phyloP scores from a whole-genome alignment of 2,888 invertebrate species.

The Girardia tigrina region DNA sequence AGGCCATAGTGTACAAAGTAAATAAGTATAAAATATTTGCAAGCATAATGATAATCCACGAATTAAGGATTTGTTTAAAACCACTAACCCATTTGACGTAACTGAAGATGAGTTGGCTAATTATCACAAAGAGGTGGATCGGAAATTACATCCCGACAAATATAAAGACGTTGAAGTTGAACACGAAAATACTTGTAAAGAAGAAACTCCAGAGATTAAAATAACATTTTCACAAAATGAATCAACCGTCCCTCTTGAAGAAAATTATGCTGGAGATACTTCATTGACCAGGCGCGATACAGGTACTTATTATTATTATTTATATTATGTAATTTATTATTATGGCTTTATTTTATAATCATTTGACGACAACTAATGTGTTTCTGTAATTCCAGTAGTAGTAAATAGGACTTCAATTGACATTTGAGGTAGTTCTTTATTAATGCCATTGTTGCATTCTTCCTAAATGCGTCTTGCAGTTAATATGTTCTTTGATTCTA shows the following conservation, averaged over 20 bases:
- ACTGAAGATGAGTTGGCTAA: background rate
- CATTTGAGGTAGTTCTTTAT: too few relatives aligned
- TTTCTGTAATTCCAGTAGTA: too few relatives aligned
- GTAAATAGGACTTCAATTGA: too few relatives aligned
- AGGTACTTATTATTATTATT: background rate
- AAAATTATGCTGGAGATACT: background rate
- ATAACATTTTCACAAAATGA: background rate
- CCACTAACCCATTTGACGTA: background rate
- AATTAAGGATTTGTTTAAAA: background rate
- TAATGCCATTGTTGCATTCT: too few relatives aligned
- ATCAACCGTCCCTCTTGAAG: background rate
- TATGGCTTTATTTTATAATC: too few relatives aligned
- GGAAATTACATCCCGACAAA: background rate
- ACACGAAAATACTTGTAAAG: background rate
- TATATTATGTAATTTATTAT: too few relatives aligned
- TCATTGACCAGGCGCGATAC: constrained; percentile 6
- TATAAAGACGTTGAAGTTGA: constrained; percentile 9
- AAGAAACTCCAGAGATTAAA: background rate
- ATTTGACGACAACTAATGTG: too few relatives aligned
- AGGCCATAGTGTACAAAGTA: constrained; percentile 61
- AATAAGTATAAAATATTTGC: too few relatives aligned
- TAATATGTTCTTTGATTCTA: too few relatives aligned
- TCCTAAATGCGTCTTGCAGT: too few relatives aligned
- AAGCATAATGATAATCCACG: too few relatives aligned
- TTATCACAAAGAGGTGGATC: constrained; percentile 3